These are phyloP conservation scores for Pinna nobilis DNA, from an alignment of 1,140 invertebrate genomes.

Conservation along the genomic window DNA sequence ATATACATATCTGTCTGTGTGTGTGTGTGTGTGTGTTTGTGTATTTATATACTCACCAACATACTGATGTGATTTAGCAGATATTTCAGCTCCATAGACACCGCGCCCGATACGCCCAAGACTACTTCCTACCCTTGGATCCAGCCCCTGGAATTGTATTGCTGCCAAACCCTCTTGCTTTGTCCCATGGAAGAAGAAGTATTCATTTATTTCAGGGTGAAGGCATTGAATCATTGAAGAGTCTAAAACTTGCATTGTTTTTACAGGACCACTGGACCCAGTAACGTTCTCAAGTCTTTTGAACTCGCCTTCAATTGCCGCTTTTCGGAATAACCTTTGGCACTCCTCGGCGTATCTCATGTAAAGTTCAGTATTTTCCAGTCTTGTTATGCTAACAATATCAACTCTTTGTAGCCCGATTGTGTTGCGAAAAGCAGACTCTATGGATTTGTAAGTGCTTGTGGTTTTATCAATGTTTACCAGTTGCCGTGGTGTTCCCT, in stretches of 20 bases:
- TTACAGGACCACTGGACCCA: slow-evolving; percentile 15
- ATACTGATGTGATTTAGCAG: slow-evolving; percentile 19
- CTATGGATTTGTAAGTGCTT: slow-evolving; percentile 1
- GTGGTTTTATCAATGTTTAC: background rate
- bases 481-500: background rate
- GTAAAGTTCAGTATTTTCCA: slow-evolving; percentile 23
- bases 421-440: slow-evolving; percentile 14
- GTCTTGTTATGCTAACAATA: slow-evolving; percentile 16
- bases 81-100: slow-evolving; percentile 24
- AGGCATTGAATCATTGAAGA: background rate
- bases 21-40: too few species aligned
- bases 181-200: slow-evolving; percentile 33
- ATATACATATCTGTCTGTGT: too few species aligned
- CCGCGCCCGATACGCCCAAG: slow-evolving; percentile 13
- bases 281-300: background rate
- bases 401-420: background rate
- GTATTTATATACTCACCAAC: too few species aligned
- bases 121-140: slow-evolving; percentile 6
- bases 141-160: slow-evolving; percentile 23
- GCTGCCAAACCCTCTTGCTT: slow-evolving; percentile 2
- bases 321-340: slow-evolving; percentile 22
- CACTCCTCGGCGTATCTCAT: slow-evolving; percentile 17
- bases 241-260: background rate
- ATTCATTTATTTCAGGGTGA: slow-evolving; percentile 27
- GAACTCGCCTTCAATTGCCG: background rate